Base-by-base conservation (phyloP, 2,797 vertebrate genomes). In the Periophthalmus magnuspinnatus region DNA sequence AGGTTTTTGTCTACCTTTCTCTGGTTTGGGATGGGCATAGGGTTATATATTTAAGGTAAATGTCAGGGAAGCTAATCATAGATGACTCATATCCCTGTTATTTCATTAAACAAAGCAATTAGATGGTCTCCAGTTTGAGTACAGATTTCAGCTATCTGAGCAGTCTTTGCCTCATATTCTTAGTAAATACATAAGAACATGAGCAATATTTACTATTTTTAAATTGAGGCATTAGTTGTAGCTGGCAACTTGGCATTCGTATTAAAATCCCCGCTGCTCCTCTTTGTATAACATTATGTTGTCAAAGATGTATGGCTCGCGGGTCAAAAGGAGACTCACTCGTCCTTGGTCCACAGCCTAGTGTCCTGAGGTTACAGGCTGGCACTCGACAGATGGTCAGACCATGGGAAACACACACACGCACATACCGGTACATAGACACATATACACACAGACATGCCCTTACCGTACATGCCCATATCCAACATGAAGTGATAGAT, bases 311-410 rank as follows among this genome's bases (percentile, higher is more conserved):
- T 79, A 75, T 71, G 78, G 75, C 75, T 83, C 86, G 71, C 74
- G 84, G 81, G 75, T 83, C 55, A 33, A 22, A 1, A 70, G 62
- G 65, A 77, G 62, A 72, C 75, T 78, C 67, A 65, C 76, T 78
- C 6, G 72, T 81, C 83, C 82, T 84, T 67, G 84, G 79, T 77
- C 67, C 81, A 78, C 52, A 22, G 52, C 52, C 52, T 54, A 22
- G 57, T 45, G 14, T 55, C 75, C 76, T 68, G 75, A 48, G 79
- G 80, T 84, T 70, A 75, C 76, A 83, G 75, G 78, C 79, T 71
- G 79, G 82, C 82, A 77, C 0, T n/a, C 80, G 81, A 81, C 89
- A 91, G 89, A 90, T 90, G 89, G 88, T 75, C 28, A 1, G n/a
- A 68, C 81, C 70, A 74, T 52, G 57, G 85, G 83, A 60, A 78